Conservation (phyloP, 2,113 vertebrate species). For the Larimichthys polyactis region DNA sequence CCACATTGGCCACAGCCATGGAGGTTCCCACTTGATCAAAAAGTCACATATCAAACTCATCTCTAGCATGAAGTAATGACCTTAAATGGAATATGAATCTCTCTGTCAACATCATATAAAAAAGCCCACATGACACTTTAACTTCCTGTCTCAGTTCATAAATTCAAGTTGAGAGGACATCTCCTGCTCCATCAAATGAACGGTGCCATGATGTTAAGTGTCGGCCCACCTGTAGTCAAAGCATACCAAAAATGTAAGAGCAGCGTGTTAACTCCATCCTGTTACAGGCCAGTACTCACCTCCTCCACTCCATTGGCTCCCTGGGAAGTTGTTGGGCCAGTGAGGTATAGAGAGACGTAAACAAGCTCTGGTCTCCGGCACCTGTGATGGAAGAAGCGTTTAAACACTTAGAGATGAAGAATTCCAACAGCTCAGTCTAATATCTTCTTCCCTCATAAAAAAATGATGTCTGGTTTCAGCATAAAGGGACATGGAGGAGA, state of each 20-base stretch:
- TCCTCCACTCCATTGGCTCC: slow-evolving; percentile 98
- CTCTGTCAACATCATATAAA: neutral
- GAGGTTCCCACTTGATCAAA: too few species aligned
- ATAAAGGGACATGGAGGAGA: neutral
- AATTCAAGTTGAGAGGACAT: neutral
- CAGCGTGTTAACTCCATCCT: neutral
- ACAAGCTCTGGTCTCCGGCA: slow-evolving; percentile 95
- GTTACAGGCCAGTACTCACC: slow-evolving; percentile 78
- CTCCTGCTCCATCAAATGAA: too few species aligned
- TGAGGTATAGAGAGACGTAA: slow-evolving; percentile 90
- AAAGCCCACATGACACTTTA: neutral
- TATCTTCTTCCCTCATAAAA: too few species aligned
- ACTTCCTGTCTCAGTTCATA: neutral
- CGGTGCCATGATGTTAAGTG: neutral
- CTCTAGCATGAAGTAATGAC: neutral
- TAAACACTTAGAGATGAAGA: neutral
- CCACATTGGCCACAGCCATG: too few species aligned
- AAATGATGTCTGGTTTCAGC: too few species aligned
- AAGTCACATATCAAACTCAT: neutral
- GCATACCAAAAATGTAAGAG: neutral
- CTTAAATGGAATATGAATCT: neutral
- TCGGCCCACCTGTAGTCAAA: neutral
- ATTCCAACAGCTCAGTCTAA: too few species aligned
- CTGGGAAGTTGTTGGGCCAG: slow-evolving; percentile 95
- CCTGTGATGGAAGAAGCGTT: slow-evolving; percentile 77